A percentile compares a stretch with the other conserved stretches of the same genome.
Evolutionary conservation across 2,888 invertebrate genomes (phyloP).

Genomic region (Plutella xylostella): DNA sequence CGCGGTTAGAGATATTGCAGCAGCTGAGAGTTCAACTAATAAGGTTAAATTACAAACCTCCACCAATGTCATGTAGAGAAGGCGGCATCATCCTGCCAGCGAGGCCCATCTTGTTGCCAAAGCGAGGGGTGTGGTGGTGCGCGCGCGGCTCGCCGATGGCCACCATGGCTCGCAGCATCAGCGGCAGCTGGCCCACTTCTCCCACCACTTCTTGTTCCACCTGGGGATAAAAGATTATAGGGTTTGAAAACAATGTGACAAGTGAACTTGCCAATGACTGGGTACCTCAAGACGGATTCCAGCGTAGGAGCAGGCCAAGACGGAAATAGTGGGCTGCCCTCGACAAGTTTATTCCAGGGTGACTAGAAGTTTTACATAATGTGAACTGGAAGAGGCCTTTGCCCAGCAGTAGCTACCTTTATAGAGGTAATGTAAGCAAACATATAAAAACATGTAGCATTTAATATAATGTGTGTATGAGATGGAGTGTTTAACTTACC

Average conservation of each 20-base stretch:
- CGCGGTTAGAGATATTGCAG: no score
- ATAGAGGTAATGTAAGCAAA: no score
- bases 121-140: conserved; percentile 46
- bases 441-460: no score
- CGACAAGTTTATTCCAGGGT: no score
- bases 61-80: conserved; percentile 32
- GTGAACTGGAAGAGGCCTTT: no score
- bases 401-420: no score
- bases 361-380: no score
- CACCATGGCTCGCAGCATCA: conserved; percentile 86
- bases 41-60: conserved; percentile 18
- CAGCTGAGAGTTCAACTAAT: neutral
- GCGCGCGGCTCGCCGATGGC: conserved; percentile 67
- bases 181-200: conserved; percentile 79
- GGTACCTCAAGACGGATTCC: neutral
- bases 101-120: conserved; percentile 51
- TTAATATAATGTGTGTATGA: no score
- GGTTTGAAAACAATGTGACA: neutral
- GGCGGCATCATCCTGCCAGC: conserved; percentile 47
- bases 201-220: conserved; percentile 65
- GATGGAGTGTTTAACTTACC: conserved; percentile 27
- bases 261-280: neutral
- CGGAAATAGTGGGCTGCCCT: no score
- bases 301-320: neutral
- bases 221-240: conserved; percentile 22